phyloP scores from a whole-genome alignment of 2,797 vertebrate genomes.

The Mycteria americana region DNA sequence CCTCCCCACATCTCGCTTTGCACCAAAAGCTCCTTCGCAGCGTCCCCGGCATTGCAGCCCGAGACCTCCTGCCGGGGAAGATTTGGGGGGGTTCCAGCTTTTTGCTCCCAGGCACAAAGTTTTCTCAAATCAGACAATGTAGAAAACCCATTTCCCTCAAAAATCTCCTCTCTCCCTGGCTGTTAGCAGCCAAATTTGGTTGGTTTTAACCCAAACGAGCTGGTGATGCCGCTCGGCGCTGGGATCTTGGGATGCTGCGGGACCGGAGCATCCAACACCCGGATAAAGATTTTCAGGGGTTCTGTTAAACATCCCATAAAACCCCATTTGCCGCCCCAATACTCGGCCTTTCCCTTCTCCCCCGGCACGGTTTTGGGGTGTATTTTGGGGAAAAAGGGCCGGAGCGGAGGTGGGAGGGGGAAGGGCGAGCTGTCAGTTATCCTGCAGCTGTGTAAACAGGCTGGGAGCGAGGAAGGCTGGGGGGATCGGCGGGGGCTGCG shows the following conservation, averaged over 20 bases:
- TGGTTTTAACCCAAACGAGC: background rate
- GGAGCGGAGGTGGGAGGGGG: background rate
- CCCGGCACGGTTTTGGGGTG: background rate
- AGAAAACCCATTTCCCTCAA: background rate
- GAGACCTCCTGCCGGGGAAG: background rate
- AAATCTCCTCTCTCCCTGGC: background rate
- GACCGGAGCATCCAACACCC: background rate
- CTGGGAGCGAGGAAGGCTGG: background rate
- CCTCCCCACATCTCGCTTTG: background rate
- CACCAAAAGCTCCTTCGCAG: background rate
- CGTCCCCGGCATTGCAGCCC: background rate
- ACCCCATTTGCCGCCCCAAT: fast-evolving
- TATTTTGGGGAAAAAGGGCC: background rate
- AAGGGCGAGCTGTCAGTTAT: background rate
- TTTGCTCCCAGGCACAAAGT: background rate
- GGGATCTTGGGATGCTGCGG: background rate
- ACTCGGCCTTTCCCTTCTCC: background rate
- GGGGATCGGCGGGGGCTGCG: background rate
- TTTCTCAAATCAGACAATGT: background rate
- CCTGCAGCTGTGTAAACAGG: slow-evolving; percentile 5
- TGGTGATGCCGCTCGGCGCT: fast-evolving
- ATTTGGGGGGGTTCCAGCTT: background rate
- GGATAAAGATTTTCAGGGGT: background rate
- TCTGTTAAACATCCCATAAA: background rate
- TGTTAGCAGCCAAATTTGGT: background rate